Evolutionary conservation across 2,797 vertebrate genomes (phyloP).

Genomic region (Schizopygopsis pylzovi): DNA sequence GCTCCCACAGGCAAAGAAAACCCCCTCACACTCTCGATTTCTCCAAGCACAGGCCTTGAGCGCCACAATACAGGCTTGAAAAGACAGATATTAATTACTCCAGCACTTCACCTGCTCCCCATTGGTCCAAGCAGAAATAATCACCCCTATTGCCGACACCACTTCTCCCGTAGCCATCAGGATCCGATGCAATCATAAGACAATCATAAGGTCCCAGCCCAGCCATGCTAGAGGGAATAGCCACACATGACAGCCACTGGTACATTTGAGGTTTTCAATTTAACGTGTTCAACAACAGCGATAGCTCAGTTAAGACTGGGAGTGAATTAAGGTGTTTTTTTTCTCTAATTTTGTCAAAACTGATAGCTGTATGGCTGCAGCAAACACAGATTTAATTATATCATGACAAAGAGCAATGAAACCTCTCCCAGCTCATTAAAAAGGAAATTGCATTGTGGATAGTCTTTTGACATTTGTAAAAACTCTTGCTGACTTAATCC

Average conservation of each 20-base stretch:
- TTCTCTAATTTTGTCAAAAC: conserved; percentile 30
- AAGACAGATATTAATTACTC: conserved; percentile 78
- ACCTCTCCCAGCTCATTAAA: conserved; percentile 15
- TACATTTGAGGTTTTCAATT: conserved; percentile 48
- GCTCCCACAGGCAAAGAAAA: conserved; percentile 13
- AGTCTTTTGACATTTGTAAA: conserved; percentile 34
- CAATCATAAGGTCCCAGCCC: conserved; percentile 34
- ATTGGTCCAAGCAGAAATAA: conserved; percentile 73
- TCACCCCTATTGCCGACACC: conserved; percentile 65
- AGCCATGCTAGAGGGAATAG: conserved; percentile 36
- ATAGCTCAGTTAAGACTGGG: conserved; percentile 1
- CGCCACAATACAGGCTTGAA: conserved; percentile 57
- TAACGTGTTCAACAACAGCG: conserved; percentile 22
- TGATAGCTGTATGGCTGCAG: not conserved
- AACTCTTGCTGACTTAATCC: conserved; percentile 17
- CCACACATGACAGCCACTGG: conserved; percentile 29
- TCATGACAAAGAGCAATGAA: conserved; percentile 16
- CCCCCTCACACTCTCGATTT: conserved; percentile 8
- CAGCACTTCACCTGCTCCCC: conserved; percentile 69
- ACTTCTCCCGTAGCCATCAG: conserved; percentile 68
- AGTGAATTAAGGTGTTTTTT: conserved; percentile 12
- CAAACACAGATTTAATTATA: not conserved
- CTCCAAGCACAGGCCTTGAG: conserved; percentile 49
- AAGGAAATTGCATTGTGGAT: not conserved
- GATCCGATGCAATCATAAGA: conserved; percentile 73